Evolutionary conservation across 2,888 invertebrate species (phyloP).

Genomic region (Amblyteles armatorius): DNA sequence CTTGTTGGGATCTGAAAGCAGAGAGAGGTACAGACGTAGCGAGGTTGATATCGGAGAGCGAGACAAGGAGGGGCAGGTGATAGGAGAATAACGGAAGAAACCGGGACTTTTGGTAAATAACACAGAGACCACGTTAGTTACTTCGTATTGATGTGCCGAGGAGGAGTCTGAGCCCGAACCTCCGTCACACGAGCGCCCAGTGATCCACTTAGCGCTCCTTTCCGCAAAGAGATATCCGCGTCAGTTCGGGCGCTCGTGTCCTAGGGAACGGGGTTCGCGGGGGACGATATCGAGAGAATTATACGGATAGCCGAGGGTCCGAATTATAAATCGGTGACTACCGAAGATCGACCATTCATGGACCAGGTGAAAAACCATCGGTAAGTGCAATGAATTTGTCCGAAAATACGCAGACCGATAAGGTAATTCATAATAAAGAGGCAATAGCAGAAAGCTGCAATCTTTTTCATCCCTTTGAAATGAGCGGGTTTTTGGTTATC

Average conservation of each 20-base stretch:
- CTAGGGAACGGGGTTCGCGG: background rate
- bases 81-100: constrained; percentile 44
- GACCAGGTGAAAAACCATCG: constrained; percentile 11
- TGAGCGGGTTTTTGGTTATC: background rate
- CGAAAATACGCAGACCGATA: background rate
- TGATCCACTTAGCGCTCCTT: constrained; percentile 8
- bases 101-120: constrained; percentile 29
- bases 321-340: constrained; percentile 32
- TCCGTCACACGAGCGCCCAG: background rate
- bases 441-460: background rate
- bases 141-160: constrained; percentile 16
- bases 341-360: constrained; percentile 42
- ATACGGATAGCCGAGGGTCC: background rate
- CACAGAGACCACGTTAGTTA: constrained; percentile 3
- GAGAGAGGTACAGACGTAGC: constrained; percentile 12
- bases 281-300: background rate
- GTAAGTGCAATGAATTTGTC: background rate
- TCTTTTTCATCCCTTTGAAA: background rate
- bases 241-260: background rate
- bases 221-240: constrained; percentile 22
- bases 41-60: constrained; percentile 19
- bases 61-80: constrained; percentile 1
- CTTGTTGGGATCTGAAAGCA: constrained; percentile 80
- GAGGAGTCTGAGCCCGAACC: background rate
- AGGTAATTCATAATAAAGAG: background rate